Percentiles rank a stretch among this genome's conserved stretches.
These are phyloP conservation scores for Melierax canorus DNA, from an alignment of 2,113 vertebrate species.

Conservation along the genomic window DNA sequence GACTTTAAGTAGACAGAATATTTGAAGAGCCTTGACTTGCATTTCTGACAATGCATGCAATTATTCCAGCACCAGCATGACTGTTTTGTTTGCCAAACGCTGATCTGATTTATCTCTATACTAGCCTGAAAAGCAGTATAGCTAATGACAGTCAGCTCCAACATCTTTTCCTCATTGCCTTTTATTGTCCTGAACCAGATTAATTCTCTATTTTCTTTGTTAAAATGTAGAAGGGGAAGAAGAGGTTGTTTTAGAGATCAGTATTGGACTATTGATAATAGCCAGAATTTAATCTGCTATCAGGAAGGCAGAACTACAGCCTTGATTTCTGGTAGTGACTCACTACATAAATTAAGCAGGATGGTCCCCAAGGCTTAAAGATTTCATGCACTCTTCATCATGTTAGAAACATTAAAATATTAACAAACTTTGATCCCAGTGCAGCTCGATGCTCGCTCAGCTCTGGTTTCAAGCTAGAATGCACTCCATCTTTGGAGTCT, in stretches of 20 bases:
- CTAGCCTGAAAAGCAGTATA: not conserved
- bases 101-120: not conserved
- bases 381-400: not conserved
- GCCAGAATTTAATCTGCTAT: not conserved
- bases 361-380: not conserved
- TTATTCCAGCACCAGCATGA: not conserved
- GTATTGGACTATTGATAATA: not conserved
- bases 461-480: constrained; percentile 31
- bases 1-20: not conserved
- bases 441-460: not conserved
- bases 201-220: constrained; percentile 1
- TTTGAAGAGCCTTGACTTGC: not conserved
- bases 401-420: constrained; percentile 54
- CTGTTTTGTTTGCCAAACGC: not conserved
- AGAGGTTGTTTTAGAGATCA: not conserved
- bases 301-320: not conserved
- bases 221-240: not conserved
- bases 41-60: not conserved
- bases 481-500: not conserved
- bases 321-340: not conserved
- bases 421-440: constrained; percentile 37
- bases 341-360: constrained; percentile 32
- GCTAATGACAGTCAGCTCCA: not conserved
- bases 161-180: not conserved
- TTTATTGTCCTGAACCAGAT: not conserved